Evolutionary conservation across 2,797 vertebrate species (phyloP).

Genomic region (Poeciliopsis turneri): DNA sequence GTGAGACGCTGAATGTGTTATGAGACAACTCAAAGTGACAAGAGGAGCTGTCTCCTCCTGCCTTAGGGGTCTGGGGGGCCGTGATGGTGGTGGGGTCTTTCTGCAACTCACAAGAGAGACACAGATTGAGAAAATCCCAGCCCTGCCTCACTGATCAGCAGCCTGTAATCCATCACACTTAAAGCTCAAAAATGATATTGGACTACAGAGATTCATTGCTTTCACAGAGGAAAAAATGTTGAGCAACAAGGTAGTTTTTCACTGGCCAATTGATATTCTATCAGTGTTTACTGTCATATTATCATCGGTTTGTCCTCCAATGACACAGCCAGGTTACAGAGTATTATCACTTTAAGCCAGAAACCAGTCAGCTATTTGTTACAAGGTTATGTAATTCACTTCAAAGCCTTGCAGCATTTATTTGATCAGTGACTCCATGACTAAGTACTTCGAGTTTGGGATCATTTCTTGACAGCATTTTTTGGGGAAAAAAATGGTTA

Average conservation of each 20-base stretch:
- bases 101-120: constrained; percentile 39
- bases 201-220: constrained; percentile 52
- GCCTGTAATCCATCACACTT: constrained; percentile 74
- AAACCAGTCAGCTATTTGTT: constrained; percentile 27
- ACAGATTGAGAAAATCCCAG: constrained; percentile 32
- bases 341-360: constrained; percentile 31
- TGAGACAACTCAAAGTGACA: constrained; percentile 51
- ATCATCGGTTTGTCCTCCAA: constrained; percentile 21
- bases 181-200: constrained; percentile 62
- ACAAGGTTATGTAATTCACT: constrained; percentile 42
- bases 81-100: constrained; percentile 8
- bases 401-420: constrained; percentile 42
- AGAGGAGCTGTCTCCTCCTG: constrained; percentile 30
- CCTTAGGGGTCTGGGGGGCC: neutral
- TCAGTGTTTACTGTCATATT: constrained; percentile 44
- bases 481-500: constrained; percentile 30
- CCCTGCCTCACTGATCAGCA: constrained; percentile 53
- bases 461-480: constrained; percentile 36
- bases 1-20: constrained; percentile 37
- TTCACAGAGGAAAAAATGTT: constrained; percentile 24
- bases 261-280: constrained; percentile 17
- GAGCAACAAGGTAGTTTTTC: constrained; percentile 20
- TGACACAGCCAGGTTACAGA: constrained; percentile 37
- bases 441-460: constrained; percentile 17
- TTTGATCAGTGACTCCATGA: constrained; percentile 32